Conservation (phyloP, 2,797 vertebrate genomes). For the Oophaga sylvatica region DNA sequence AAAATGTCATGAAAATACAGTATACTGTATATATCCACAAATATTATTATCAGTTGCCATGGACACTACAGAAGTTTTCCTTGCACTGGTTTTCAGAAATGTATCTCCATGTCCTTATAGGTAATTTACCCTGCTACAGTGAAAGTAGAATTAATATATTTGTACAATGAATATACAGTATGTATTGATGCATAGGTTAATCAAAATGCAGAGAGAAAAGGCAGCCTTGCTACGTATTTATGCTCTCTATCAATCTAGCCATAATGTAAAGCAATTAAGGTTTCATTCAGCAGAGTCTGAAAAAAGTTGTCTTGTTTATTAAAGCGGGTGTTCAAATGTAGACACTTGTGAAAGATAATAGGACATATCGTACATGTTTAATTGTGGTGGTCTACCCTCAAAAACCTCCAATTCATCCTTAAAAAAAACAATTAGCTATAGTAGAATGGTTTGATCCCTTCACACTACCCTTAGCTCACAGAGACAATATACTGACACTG, state of each 20-base stretch:
- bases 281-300: not conserved
- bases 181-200: not conserved
- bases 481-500: too few relatives aligned
- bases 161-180: not conserved
- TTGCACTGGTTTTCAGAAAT: not conserved
- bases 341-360: not conserved
- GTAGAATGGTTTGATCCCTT: too few relatives aligned
- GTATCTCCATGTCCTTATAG: constrained; percentile 8
- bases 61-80: not conserved
- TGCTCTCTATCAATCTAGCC: not conserved
- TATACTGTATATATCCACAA: not conserved
- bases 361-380: not conserved
- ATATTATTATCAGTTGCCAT: not conserved
- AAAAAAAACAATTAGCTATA: too few relatives aligned
- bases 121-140: not conserved
- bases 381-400: too few relatives aligned
- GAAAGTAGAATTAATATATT: not conserved
- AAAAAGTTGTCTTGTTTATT: not conserved
- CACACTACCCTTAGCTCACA: too few relatives aligned
- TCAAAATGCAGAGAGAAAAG: not conserved
- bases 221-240: not conserved
- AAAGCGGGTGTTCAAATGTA: not conserved
- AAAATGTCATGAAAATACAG: not conserved
- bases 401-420: too few relatives aligned
- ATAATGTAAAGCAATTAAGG: not conserved